Evolutionary conservation across 2,113 vertebrate genomes (phyloP).

Genomic region (Tachycineta bicolor): DNA sequence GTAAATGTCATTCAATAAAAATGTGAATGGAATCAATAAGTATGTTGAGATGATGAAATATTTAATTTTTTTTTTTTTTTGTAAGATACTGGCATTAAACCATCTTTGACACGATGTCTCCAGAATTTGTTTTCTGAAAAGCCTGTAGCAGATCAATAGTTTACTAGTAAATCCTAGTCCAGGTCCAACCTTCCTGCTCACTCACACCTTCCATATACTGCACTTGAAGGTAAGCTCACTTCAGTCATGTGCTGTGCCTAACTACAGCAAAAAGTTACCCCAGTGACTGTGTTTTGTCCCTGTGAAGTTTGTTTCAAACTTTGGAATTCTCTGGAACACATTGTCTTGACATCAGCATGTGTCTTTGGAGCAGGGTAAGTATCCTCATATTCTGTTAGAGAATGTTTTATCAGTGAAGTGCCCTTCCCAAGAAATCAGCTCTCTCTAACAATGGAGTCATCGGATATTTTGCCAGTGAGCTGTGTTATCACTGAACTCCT

Average conservation of each 20-base stretch:
- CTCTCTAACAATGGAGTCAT: neutral
- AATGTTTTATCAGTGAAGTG: neutral
- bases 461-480: neutral
- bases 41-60: neutral
- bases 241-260: rapidly evolving
- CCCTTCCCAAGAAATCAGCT: neutral
- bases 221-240: neutral
- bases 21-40: neutral
- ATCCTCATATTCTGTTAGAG: neutral
- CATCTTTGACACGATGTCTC: conserved; percentile 4
- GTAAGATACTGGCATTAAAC: conserved; percentile 46
- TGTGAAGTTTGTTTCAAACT: neutral
- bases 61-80: conserved; percentile 7
- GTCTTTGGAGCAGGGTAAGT: neutral
- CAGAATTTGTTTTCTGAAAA: conserved; percentile 11
- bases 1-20: conserved; percentile 10
- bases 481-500: neutral
- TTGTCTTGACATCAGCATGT: neutral
- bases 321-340: neutral
- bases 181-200: neutral
- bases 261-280: neutral
- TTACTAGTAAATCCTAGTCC: neutral
- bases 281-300: neutral
- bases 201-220: neutral
- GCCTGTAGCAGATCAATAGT: neutral